Base-by-base conservation (phyloP, 2,797 vertebrate genomes). In the Phrynocephalus guinanensis region DNA sequence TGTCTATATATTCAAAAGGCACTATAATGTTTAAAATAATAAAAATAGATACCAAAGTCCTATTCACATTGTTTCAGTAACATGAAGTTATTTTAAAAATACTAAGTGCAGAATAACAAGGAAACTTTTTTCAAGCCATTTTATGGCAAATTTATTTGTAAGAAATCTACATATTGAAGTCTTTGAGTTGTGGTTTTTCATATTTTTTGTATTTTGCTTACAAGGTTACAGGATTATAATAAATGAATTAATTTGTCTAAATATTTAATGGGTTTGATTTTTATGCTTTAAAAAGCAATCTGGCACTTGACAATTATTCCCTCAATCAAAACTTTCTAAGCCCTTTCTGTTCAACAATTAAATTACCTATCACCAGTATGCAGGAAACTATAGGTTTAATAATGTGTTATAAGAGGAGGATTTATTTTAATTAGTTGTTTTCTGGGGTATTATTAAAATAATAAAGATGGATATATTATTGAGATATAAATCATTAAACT, bases 381-480 rank as follows among this genome's bases (percentile, higher is more conserved):
- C 92, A 91, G 89, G 95, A 90, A 96, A 91, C 92, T 94, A 89
- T 95, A 92, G 91, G 92, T 94, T 96, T 96, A 96, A 95, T 97
- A 96, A 91, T 94, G 90, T 96, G 90, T 95, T 94, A 93, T 94
- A 93, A 95, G 93, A 92, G 89, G 93, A 82, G 95, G 93, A 94
- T 96, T 96, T 96, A 89, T 95, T 96, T 96, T 96, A 96, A 96
- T 96, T 94, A 96, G 89, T 94, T 96, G 92, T 93, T 90, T 95
- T 83, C 90, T 94, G 83, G 52, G 86, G 87, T 93, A 90, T 95
- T 96, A 96, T 92, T 96, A 94, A 94, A 89, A 96, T 93, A 94
- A 95, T 95, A 96, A 94, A 95, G 91, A 88, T 94, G 60, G 84
- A 95, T 95, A 92, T 95, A 73, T 93, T 93, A 89, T 84, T 95